Evolutionary conservation across 2,797 vertebrate species (phyloP), one percentile per base, ranked within the genome.

Genomic region (Graptemys geographica): DNA sequence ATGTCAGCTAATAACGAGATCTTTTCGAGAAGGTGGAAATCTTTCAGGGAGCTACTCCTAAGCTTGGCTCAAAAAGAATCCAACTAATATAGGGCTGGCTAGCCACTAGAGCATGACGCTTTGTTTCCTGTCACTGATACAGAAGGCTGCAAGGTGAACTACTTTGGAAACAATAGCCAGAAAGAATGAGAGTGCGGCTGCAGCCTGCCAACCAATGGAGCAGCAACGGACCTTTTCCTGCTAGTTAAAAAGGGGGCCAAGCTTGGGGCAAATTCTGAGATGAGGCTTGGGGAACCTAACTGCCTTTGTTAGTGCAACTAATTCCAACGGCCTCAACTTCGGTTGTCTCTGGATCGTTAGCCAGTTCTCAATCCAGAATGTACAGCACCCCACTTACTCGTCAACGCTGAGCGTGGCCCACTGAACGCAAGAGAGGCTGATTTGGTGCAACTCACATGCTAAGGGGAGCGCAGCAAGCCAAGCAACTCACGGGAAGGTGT

Each of bases 241-340:
- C 3, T 41, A 72, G 83, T 78, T 80, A 41, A 59, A 80, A 80
- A 76, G 21, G 0, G 37, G 44, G 85, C 8, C 51, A 13, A 12
- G 28, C 5, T 0, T 4, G 37, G 47, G 21, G 31, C 37, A 72
- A 27, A 1, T 23, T 49, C 76, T 37, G 9, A 5, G 55, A 85
- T 47, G 59, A 79, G 10, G 44, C 28, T 31, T 1, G 1, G 51
- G 81, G 62, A 19, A 4, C 31, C 1, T 31, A 51, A 21, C 12
- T 57, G 57, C 86, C 65, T 44, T 3, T 12, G 37, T 9, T 31
- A 9, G 23, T 2, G 25, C 52, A 33, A 23, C 1, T 0, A 6
- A 25, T 33, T 2, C 0, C 0, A 1, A 0, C 27, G 21, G 16
- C 72, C 2, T 3, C 74, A 2, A 0, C 1, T 74, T 3, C 13